Percentiles rank a stretch among this genome's conserved stretches.
Conservation (phyloP, 2,888 invertebrate genomes). For the Crocallis elinguaria region DNA sequence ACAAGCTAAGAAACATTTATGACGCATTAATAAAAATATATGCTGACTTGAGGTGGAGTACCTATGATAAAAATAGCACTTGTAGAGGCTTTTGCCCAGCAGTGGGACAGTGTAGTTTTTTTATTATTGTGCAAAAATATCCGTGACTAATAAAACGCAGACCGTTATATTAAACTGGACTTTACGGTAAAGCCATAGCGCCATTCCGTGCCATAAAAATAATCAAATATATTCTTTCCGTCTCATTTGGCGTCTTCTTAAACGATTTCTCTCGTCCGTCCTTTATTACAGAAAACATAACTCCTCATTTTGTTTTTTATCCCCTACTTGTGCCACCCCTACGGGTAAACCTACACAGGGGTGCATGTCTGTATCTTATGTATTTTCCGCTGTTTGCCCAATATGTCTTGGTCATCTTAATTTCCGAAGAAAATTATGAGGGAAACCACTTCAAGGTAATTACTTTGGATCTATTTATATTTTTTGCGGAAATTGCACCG, state of each 20-base stretch:
- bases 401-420: constrained; percentile 40
- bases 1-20: too few species aligned
- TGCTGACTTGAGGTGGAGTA: too few species aligned
- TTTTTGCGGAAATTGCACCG: too few species aligned
- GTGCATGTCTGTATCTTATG: constrained; percentile 79
- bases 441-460: constrained; percentile 29
- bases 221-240: constrained; percentile 85
- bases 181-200: constrained; percentile 75
- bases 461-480: constrained; percentile 13
- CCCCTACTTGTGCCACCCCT: constrained; percentile 76
- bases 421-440: constrained; percentile 35
- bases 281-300: constrained; percentile 85
- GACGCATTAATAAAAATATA: too few species aligned
- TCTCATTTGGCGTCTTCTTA: constrained; percentile 84
- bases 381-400: constrained; percentile 54
- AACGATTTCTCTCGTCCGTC: constrained; percentile 85
- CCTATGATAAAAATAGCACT: too few species aligned
- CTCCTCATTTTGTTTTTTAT: constrained; percentile 85
- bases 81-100: too few species aligned
- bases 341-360: constrained; percentile 69
- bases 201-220: constrained; percentile 83
- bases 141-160: constrained; percentile 58
- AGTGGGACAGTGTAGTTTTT: too few species aligned
- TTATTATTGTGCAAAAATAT: constrained; percentile 25
- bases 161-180: constrained; percentile 73